Base-by-base conservation (phyloP, 2,888 invertebrate genomes). In the Euphydryas editha region DNA sequence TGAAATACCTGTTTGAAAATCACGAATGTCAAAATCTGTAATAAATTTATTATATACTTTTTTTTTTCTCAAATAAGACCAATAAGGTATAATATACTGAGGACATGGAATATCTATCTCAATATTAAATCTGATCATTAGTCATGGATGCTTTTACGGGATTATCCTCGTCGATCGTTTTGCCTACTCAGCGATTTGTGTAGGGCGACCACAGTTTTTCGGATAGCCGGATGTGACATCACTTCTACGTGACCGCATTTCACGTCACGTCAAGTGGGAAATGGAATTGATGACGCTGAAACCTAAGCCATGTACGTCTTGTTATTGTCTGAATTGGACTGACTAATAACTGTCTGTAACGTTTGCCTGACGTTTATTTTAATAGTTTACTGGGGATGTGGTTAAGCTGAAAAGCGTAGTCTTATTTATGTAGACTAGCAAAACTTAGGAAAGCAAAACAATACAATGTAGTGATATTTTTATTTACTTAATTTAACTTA, bases 91-190 rank as follows among this genome's bases (percentile, higher is more conserved):
- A 11, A 7, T 49, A 18, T 24, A 30, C 49, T 17, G 30, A 44
- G 30, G 20, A 64, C 68, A 64, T 64, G 60, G 69, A 69, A 67
- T 70, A 70, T 68, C 63, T 62, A 71, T 76, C 68, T 76, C 77
- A 73, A 76, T 78, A 79, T 80, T 78, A 80, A 82, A 81, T 79
- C 77, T 78, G 78, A 80, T 82, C 84, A 83, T 84, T 82, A 83
- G 81, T 82, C 79, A 82, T 78, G 78, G 73, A 76, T 72, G 80
- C 77, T 80, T 78, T 78, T 75, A 76, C 76, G 68, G 79, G 79
- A 81, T 83, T 79, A 83, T 78, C 80, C 78, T 68, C 75, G 76
- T 63, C 67, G 63, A 65, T 65, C 63, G 65, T 68, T 70, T 70
- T 62, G 75, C 75, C 74, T 68, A 75, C 75, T 78, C 81, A 78